Base-by-base conservation (phyloP, 2,888 invertebrate species). In the Sinotaia quadrata region DNA sequence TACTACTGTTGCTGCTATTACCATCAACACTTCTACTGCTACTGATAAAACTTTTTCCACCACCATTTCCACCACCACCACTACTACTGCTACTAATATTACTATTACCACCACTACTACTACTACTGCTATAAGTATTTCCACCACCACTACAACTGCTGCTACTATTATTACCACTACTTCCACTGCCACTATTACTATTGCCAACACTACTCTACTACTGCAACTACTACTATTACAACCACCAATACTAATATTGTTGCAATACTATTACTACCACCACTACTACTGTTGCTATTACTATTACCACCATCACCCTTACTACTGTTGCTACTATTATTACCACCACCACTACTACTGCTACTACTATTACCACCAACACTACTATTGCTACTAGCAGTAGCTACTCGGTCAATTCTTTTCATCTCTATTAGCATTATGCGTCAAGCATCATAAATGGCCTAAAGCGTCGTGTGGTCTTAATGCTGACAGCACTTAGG, bases 1-100 rank as follows among this genome's bases (percentile, higher is more conserved):
- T 33, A 34, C 58, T 33, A 34, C 58, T 37, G 34, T 44, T 59
- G 34, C 59, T 59, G 34, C 59, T 59, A 37, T 44, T 41, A 24
- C 60, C 44, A 37, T 44, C 58, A 41, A 57, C 49, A 57, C 58
- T 66, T 21, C 66, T 58, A 58, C 66, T 57, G 58, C 66, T 44
- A 57, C 57, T 58, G 58, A 57, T 57, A 66, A 44, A 33, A 44
- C 66, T 47, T 47, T 51, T 66, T 34, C 47, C 34, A 66, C 57
- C 47, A 66, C 57, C 34, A 66, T 44, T 56, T 33, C 47, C 34
- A 57, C 56, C 57, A 44, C 66, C 57, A 47, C 56, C 57, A 57
- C 44, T 66, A 57, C 66, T 56, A 41, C 10, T 57, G 44, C 41
- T 57, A 41, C 56, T 66, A 41, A 27, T 66, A 58, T 47, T 58